Conservation (phyloP, 2,797 vertebrate species). For the Rachycentron canadum region DNA sequence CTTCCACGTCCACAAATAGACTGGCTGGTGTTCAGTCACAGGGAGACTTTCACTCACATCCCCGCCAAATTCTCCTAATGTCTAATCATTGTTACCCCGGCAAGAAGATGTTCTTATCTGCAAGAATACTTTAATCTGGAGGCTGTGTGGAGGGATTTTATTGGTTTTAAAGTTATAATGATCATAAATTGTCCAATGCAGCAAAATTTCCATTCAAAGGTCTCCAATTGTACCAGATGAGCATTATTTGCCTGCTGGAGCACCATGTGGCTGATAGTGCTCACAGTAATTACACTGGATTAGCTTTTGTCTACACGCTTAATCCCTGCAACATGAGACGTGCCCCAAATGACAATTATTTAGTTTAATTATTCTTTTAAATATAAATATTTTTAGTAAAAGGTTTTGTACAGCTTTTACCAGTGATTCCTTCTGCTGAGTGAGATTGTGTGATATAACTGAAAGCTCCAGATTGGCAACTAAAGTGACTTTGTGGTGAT, state of each 20-base stretch:
- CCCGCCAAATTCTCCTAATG: slow-evolving; percentile 20
- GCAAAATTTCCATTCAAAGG: slow-evolving; percentile 30
- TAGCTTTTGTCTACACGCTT: slow-evolving; percentile 57
- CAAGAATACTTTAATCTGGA: background rate
- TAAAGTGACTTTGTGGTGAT: background rate
- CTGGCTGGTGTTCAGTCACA: slow-evolving; percentile 36
- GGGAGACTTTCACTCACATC: slow-evolving; percentile 12
- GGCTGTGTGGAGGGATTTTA: background rate
- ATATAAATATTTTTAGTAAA: background rate
- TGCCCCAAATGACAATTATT: slow-evolving; percentile 46
- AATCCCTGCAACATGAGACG: slow-evolving; percentile 58
- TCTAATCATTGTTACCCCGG: background rate
- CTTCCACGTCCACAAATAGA: slow-evolving; percentile 62
- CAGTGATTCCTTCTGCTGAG: background rate
- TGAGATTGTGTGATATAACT: background rate
- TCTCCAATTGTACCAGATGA: slow-evolving; percentile 43
- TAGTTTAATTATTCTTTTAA: slow-evolving; percentile 4
- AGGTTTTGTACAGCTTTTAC: background rate
- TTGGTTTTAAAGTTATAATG: slow-evolving; percentile 17
- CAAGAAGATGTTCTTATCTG: background rate
- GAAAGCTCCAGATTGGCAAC: background rate
- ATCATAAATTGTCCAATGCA: background rate
- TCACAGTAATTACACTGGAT: slow-evolving; percentile 69
- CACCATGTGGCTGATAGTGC: slow-evolving; percentile 55
- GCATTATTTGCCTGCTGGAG: slow-evolving; percentile 45